Evolutionary conservation across 2,888 invertebrate species (phyloP).

Genomic region (Anarsia innoxiella): DNA sequence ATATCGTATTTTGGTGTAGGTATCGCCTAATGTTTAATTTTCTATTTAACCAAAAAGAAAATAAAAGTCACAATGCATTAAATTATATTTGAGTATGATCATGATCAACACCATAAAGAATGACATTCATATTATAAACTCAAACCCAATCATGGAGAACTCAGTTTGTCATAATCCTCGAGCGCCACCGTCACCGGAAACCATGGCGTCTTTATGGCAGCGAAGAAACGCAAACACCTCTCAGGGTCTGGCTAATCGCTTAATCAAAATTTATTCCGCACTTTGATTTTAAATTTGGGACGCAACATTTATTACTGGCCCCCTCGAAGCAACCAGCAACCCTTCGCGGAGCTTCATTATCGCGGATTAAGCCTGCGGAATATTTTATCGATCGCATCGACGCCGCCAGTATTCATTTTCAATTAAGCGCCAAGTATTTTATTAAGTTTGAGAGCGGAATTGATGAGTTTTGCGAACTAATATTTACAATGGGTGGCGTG

Average conservation of each 20-base stretch:
- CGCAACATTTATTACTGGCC: constrained; percentile 73
- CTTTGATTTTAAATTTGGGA: constrained; percentile 75
- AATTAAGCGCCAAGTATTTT: constrained; percentile 75
- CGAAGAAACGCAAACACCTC: constrained; percentile 66
- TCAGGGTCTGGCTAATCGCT: constrained; percentile 64
- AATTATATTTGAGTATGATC: too few species aligned
- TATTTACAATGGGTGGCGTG: constrained; percentile 69
- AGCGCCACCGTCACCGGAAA: too few species aligned
- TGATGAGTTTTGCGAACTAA: constrained; percentile 75
- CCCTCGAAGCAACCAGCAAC: constrained; percentile 68
- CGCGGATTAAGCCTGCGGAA: constrained; percentile 73
- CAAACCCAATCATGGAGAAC: constrained; percentile 21
- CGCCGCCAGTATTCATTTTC: constrained; percentile 71
- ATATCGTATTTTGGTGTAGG: too few species aligned
- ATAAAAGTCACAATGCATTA: too few species aligned
- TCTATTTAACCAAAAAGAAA: too few species aligned
- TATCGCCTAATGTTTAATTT: too few species aligned
- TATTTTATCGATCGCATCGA: constrained; percentile 71
- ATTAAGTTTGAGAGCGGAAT: constrained; percentile 72
- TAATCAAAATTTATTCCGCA: constrained; percentile 76
- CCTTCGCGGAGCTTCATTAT: constrained; percentile 72
- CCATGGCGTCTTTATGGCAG: too few species aligned
- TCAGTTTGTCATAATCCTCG: too few species aligned
- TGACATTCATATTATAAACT: constrained; percentile 13
- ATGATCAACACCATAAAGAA: constrained; percentile 9